Base-by-base conservation (phyloP, 2,113 vertebrate genomes). In the Ciconia boyciana region DNA sequence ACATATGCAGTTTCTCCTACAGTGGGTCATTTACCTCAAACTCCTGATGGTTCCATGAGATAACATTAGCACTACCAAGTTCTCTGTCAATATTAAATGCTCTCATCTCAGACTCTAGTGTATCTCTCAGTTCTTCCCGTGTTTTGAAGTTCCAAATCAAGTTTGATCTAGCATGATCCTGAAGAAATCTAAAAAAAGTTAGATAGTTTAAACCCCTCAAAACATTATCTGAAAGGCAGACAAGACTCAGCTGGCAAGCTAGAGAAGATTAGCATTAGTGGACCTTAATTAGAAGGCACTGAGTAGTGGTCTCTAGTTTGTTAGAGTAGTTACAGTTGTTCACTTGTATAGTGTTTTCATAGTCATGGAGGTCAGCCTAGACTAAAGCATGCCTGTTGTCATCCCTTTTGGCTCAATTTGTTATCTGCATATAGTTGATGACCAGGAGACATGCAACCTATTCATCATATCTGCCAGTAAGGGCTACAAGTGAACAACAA, bases 131-230 rank as follows among this genome's bases (percentile, higher is more conserved):
- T 96, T 99, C 99, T 98, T 99, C 99, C 49, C 99, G 98, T 11
- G 99, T 99, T 98, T 99, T 99, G 95, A 99, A 99, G 98, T 99
- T 99, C 99, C 99, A 99, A 98, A 99, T 99, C 90, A 99, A 98
- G 96, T 99, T 99, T 65, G 99, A 99, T 54, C 97, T 98, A 20
- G 99, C 98, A 70, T 99, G 99, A 97, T 99, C 99, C 52, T 99
- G 98, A 97, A 99, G 98, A 98, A 99, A 99, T 95, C 99, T 99
- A 88, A 26, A 34, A 94, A 11, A 89, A 92, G 17, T 91, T 22
- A 55, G 25, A 31, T 3, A 60, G 28, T 79, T 84, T 87, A 94
- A 94, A 75, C 3, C 1, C 7, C 36, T 71, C 20, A 84, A 86
- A 75, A 75, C 20, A 39, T 58, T 28, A 62, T 19, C 29, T 66